Conservation (phyloP, 1,140 invertebrate species). For the Procambarus virginalis region DNA sequence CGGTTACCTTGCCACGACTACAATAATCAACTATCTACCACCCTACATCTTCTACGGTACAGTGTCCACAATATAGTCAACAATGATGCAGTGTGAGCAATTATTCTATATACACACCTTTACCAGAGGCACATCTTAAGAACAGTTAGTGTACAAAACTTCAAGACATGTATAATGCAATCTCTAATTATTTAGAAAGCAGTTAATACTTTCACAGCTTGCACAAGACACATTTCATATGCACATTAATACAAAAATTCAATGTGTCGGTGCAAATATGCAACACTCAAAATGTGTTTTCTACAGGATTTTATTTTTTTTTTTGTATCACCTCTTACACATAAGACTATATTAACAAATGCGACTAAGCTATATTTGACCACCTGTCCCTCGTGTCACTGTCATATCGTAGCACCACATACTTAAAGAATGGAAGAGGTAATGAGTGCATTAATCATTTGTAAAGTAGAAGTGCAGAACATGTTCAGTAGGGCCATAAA, state of each 20-base stretch:
- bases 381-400: slow-evolving; percentile 28
- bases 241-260: neutral
- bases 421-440: neutral
- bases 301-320: neutral
- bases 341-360: neutral
- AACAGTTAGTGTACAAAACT: neutral
- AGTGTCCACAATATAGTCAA: slow-evolving; percentile 10
- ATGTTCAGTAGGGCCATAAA: neutral
- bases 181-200: neutral
- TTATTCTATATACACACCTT: slow-evolving; percentile 3
- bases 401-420: slow-evolving; percentile 38
- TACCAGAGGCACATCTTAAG: slow-evolving; percentile 3
- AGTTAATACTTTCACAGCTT: neutral
- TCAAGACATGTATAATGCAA: neutral
- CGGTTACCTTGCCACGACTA: neutral
- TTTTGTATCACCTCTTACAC: neutral
- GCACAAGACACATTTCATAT: neutral
- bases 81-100: slow-evolving; percentile 2
- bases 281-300: neutral
- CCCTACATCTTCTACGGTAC: slow-evolving; percentile 1
- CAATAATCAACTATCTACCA: neutral
- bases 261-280: neutral
- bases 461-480: slow-evolving; percentile 22
- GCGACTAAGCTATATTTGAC: neutral
- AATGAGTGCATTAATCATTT: slow-evolving; percentile 14